These are phyloP conservation scores for rat (Rattus norvegicus) DNA, from an alignment of 2,113 vertebrate species.

Conservation along the genomic window DNA sequence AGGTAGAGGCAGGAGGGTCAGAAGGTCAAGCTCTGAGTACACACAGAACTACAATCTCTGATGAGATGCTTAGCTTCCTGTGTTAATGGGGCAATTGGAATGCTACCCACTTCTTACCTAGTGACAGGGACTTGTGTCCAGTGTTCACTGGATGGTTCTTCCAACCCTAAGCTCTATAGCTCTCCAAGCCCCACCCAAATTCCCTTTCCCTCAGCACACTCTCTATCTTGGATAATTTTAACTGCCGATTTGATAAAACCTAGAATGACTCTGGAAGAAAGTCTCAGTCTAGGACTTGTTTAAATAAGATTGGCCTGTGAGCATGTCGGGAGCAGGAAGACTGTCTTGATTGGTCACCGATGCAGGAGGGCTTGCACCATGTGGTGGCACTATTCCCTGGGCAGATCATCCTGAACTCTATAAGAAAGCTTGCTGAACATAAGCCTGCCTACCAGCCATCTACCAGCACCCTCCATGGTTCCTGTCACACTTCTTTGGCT, in stretches of 20 bases:
- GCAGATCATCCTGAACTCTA: not conserved
- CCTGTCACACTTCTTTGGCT: not conserved
- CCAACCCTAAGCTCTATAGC: not conserved
- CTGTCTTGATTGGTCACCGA: not conserved
- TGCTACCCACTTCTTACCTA: not conserved
- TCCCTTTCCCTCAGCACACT: rapidly evolving
- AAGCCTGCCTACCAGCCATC: not conserved
- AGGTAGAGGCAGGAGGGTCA: not conserved
- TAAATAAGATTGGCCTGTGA: not conserved
- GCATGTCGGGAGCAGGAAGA: not conserved
- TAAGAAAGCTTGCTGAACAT: not conserved
- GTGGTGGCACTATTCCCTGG: not conserved
- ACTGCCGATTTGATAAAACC: not conserved
- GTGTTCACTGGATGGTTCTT: not conserved
- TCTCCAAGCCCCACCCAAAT: not conserved
- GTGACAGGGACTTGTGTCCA: not conserved
- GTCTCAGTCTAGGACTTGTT: not conserved
- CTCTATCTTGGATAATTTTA: not conserved
- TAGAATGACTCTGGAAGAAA: not conserved
- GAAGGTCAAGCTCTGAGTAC: not conserved
- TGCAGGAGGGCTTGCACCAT: not conserved
- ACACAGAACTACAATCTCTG: not conserved
- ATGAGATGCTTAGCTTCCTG: slow-evolving; percentile 12
- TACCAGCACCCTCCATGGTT: not conserved
- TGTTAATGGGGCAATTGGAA: not conserved